Evolutionary conservation across 1,140 invertebrate species (phyloP), one percentile per base, ranked within the genome.

Genomic region (Aricia agestis): DNA sequence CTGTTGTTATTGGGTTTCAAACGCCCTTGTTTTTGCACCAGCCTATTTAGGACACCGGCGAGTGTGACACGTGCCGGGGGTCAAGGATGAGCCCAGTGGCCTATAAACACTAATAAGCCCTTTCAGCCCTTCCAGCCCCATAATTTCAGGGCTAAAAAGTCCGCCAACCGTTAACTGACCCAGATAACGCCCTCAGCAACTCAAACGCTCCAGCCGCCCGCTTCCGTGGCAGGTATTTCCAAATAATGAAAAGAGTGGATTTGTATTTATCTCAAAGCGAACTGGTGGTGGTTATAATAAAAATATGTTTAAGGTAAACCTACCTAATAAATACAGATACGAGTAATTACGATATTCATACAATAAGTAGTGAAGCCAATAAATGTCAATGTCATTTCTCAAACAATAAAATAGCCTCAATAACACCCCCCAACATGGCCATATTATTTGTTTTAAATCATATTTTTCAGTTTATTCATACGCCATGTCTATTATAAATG

Each of bases 11-110:
- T 52, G 45, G 13, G 59, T 63, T 25, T 18, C n/a, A 18, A 25
- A 63, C 58, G 68, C 57, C 68, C 74, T 74, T 78, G 77, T 76
- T 67, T 78, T 72, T 73, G 73, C 74, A 76, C 59, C 70, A 36
- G 68, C 72, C 67, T 70, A 70, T 74, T 76, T 70, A 68, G 74
- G 67, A 69, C 74, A 68, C 61, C 31, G 69, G 70, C 42, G 74
- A 73, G 78, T 82, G 82, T 85, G 85, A 84, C 85, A 77, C 73
- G 72, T 85, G 72, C 74, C 81, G 78, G 82, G 82, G 85, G 84
- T 89, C 88, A 89, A 90, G 88, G 88, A 81, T 72, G 57, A 67
- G 78, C 78, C 82, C 76, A 79, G 81, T 88, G 85, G 87, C 85
- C 88, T 87, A 89, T 87, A 76, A 73, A 78, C 74, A 73, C 75